phyloP scores from a whole-genome alignment of 2,113 vertebrate species.

The Erythrocebus patas region DNA sequence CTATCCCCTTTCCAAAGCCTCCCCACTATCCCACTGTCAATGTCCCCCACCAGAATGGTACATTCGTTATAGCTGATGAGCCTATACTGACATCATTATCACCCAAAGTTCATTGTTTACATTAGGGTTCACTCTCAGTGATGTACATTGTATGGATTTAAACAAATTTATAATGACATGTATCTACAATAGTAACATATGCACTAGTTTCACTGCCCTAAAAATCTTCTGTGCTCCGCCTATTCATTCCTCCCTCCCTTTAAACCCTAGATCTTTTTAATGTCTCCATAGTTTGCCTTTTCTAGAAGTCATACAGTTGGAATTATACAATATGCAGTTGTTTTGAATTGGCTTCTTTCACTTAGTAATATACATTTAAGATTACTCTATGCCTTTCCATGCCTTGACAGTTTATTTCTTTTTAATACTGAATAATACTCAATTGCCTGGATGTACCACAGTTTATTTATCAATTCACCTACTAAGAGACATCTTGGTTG shows the following conservation, averaged over 20 bases:
- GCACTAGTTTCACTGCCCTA: neutral
- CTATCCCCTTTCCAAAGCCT: neutral
- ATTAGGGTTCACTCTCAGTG: neutral
- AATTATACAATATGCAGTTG: neutral
- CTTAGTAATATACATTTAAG: neutral
- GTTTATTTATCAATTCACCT: neutral
- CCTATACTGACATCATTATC: neutral
- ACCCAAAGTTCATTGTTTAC: neutral
- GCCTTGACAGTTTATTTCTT: neutral
- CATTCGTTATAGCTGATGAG: neutral
- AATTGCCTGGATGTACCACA: neutral
- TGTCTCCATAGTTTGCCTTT: neutral
- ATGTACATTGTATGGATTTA: neutral
- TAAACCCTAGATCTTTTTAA: neutral
- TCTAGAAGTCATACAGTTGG: neutral
- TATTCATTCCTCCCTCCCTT: neutral
- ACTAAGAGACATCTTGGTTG: neutral
- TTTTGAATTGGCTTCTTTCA: neutral
- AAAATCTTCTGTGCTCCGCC: neutral
- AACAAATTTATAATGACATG: neutral
- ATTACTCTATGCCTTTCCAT: neutral
- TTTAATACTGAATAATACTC: neutral
- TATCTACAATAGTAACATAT: neutral
- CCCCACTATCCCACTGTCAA: too few relatives aligned
- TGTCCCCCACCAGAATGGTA: too few relatives aligned